A percentile compares a stretch with the other conserved stretches of the same genome.
Evolutionary conservation across 2,888 invertebrate species (phyloP).

Genomic region (Agapetus fuscipes): DNA sequence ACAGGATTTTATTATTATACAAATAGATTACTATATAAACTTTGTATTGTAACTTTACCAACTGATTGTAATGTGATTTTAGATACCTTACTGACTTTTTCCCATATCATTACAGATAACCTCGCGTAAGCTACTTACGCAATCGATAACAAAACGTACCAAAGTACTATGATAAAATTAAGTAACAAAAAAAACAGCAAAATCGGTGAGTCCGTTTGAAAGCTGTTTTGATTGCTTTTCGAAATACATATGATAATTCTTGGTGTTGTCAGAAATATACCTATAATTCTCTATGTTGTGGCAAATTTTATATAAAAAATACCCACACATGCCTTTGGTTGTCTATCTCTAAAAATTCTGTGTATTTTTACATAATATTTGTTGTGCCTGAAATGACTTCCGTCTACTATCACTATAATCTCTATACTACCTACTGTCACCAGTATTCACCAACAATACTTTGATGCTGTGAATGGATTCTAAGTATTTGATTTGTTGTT

Average conservation of each 20-base stretch:
- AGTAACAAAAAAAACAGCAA: conserved; percentile 11
- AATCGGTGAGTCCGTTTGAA: conserved; percentile 14
- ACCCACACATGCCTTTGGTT: conserved; percentile 6
- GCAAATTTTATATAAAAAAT: conserved; percentile 3
- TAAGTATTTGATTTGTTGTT: no score
- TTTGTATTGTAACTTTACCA: no score
- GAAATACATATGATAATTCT: conserved; percentile 5
- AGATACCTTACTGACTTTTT: conserved; percentile 10
- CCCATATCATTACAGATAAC: conserved; percentile 14
- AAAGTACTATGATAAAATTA: conserved; percentile 1
- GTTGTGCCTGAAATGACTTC: conserved; percentile 7
- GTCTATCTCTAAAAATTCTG: conserved; percentile 3
- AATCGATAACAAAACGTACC: no score
- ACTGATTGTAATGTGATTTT: no score
- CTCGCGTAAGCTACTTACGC: conserved; percentile 14
- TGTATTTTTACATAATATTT: neutral
- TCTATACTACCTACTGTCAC: no score
- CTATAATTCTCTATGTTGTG: conserved; percentile 10
- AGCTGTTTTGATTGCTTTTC: neutral
- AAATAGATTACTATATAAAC: no score
- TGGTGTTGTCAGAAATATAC: conserved; percentile 7
- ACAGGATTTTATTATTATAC: no score
- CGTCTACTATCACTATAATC: neutral
- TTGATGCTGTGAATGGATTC: no score
- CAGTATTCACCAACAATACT: no score